A percentile compares a stretch with the other conserved stretches of the same genome.
Conservation (phyloP, 2,113 vertebrate species). For the Nestor notabilis region DNA sequence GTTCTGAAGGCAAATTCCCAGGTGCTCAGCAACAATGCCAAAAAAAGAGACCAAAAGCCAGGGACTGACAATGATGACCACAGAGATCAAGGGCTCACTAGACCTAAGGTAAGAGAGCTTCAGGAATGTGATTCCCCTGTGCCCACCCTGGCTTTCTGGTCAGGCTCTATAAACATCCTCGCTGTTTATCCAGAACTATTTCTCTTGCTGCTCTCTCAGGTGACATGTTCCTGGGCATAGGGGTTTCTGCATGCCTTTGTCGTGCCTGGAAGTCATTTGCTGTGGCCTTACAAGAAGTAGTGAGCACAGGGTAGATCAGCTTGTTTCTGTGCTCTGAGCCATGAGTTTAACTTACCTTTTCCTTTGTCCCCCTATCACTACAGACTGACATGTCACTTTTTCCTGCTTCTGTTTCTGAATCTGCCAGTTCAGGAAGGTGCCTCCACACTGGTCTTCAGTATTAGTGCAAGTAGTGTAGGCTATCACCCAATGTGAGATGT, state of each 20-base stretch:
- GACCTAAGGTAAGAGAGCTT: slow-evolving; percentile 87
- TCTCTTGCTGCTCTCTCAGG: neutral
- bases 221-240: neutral
- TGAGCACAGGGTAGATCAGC: neutral
- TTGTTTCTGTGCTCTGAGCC: neutral
- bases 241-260: neutral
- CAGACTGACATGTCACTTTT: neutral
- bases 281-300: accelerated
- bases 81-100: slow-evolving; percentile 93
- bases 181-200: neutral
- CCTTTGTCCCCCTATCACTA: neutral
- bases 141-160: neutral
- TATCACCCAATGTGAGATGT: neutral
- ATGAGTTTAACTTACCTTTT: neutral
- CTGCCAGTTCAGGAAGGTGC: neutral
- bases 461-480: neutral
- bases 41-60: slow-evolving; percentile 73
- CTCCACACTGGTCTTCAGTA: neutral
- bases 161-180: neutral
- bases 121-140: accelerated
- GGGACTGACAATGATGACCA: slow-evolving; percentile 76
- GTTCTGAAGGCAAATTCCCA: slow-evolving; percentile 92
- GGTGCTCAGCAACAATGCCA: slow-evolving; percentile 88
- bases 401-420: neutral
- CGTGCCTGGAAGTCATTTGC: accelerated